Base-by-base conservation (phyloP, 2,797 vertebrate species). In the Falco concolor region DNA sequence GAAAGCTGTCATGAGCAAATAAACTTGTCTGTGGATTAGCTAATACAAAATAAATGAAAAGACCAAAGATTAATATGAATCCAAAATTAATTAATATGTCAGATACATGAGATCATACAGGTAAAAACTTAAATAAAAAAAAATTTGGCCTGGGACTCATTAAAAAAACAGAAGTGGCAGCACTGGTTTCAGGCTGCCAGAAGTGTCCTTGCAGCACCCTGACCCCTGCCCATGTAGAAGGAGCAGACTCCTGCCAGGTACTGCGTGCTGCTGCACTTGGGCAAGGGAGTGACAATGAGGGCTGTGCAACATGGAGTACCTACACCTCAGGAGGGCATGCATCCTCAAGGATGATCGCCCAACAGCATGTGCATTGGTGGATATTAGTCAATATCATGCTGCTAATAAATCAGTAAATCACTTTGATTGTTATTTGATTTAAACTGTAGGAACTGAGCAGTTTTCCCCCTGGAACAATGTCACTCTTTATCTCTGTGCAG, bases 261-360 rank as follows among this genome's bases (percentile, higher is more conserved):
- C n/a, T 49, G 21, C 36, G 38, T 79, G 10, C 7, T 8, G 7
- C 23, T 34, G 14, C 27, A 9, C 3, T 24, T 24, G 1, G 2
- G 13, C 3, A 1, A 32, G 22, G 8, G 5, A 7, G 7, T 70
- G 42, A 67, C 11, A 56, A 20, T 27, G 17, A 40, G n/a, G 9
- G 21, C 42, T 17, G 25, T 56, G 30, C 5, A 76, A 10, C 4
- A 10, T 18, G 9, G 18, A 9, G 4, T 17, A 83, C 47, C 17
- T 47, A n/a, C 4, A 42, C 3, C 19, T 59, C 5, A 5, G 8
- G 3, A 3, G 3, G 3, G 2, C 16, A 3, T 19, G 34, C 4
- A 18, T 53, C 22, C 50, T 89, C 36, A 20, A 45, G 6, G 5
- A 6, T 52, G 13, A 34, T 19, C 67, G 17, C 6, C 88, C 15